These are phyloP conservation scores for Coleophora deauratella DNA, from an alignment of 2,888 invertebrate genomes.

Conservation along the genomic window DNA sequence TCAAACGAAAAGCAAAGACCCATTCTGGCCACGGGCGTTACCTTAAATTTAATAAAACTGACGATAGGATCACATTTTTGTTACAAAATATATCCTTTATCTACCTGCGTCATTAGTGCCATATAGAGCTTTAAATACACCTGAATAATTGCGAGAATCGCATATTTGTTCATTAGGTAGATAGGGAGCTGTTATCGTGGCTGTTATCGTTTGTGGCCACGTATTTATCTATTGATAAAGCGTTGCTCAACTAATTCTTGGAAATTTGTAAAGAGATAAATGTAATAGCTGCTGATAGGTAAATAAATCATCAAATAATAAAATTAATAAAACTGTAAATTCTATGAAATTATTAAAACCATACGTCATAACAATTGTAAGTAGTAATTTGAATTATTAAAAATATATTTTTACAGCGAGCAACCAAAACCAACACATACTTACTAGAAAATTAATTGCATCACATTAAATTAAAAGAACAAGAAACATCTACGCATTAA, in stretches of 20 bases:
- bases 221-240: constrained; percentile 38
- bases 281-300: not conserved
- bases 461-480: no score
- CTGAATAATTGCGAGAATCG: not conserved
- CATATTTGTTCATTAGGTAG: not conserved
- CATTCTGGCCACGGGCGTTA: constrained; percentile 30
- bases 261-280: not conserved
- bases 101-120: no score
- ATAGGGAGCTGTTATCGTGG: constrained; percentile 26
- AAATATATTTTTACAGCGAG: no score
- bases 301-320: not conserved
- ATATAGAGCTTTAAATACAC: no score
- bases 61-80: not conserved
- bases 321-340: no score
- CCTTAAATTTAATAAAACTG: constrained; percentile 2
- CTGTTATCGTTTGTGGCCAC: constrained; percentile 4
- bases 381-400: no score
- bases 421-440: no score
- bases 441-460: no score
- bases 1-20: constrained; percentile 61
- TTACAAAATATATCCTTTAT: not conserved
- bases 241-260: constrained; percentile 7
- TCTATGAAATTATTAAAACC: no score
- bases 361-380: no score
- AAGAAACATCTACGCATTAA: no score